Base-by-base conservation (phyloP, 2,888 invertebrate genomes). In the Magallana nippona region DNA sequence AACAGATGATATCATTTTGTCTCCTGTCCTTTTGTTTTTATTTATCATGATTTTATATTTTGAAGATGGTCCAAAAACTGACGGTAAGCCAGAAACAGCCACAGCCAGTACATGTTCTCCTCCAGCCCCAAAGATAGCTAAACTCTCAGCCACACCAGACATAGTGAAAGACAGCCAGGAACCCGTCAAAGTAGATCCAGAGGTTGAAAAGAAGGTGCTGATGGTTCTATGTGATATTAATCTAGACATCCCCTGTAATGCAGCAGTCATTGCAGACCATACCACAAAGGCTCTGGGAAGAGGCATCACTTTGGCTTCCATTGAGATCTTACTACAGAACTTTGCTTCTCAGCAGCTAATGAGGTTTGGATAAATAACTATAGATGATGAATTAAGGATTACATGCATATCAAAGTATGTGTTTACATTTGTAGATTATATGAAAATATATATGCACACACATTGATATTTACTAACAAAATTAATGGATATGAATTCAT, bases 331-430 rank as follows among this genome's bases (percentile, higher is more conserved):
- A 79, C 94, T 97, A 5, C 96, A 96, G 89, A 97, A 97, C 93
- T 96, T 97, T 93, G 96, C 97, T 1, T 96, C 96, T n/a, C 97
- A 97, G 93, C 96, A 96, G 92, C 93, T 96, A 82, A 96, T 97
- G 85, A 95, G 89, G 92, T 92, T 81, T 63, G 71, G 82, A 13
- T 19, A 10, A 19, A 19, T 44, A 44, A 44, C 44, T 8, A 44
- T 44, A 44, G 8, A 44, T 44, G 44, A 44, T 44, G 44, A 8
- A 44, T 44, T 44, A 44, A 44, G 8, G 44, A n/a, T 77, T 82
- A 17, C 44, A 55, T 82, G 27, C 44, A 44, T 8, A 44, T 44
- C 44, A 44, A 44, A 44, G 44, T 44, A 44, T 44, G 44, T 44
- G 44, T 44, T 44, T 44, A 44, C 44, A 44, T 44, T 44, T 44